phyloP scores from a whole-genome alignment of 2,113 vertebrate species.

The Nothocercus nigrocapillus region DNA sequence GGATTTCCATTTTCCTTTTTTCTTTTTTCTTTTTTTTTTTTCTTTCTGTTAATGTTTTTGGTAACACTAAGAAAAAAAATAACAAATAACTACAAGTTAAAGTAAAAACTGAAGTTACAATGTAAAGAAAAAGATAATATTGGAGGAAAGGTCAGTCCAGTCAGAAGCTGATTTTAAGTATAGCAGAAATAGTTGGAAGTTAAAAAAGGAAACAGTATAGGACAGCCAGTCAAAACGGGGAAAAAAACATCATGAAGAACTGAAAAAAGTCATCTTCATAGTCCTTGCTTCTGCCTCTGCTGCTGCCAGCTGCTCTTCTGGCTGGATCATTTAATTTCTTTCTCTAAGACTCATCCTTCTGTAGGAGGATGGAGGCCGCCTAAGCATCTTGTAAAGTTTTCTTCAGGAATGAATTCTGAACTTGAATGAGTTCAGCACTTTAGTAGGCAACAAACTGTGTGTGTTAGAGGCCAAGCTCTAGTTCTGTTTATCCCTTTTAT shows the following conservation, averaged over 20 bases:
- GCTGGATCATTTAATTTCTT: not conserved
- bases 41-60: not conserved
- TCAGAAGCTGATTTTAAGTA: not conserved
- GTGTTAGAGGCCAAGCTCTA: not conserved
- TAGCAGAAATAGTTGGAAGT: not conserved
- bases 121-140: not conserved
- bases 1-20: not conserved
- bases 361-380: not conserved
- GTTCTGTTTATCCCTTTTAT: not conserved
- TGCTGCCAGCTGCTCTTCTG: not conserved
- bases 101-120: not conserved
- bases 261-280: not conserved
- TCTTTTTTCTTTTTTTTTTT: not conserved
- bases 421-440: accelerated
- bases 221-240: not conserved
- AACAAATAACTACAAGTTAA: not conserved
- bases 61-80: not conserved
- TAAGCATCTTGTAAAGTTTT: accelerated
- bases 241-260: not conserved
- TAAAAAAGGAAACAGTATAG: not conserved
- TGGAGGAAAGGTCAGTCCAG: not conserved
- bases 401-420: not conserved
- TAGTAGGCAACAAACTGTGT: not conserved
- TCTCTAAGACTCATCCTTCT: not conserved
- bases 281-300: not conserved